phyloP scores from a whole-genome alignment of 2,113 vertebrate species.

The Apus apus region DNA sequence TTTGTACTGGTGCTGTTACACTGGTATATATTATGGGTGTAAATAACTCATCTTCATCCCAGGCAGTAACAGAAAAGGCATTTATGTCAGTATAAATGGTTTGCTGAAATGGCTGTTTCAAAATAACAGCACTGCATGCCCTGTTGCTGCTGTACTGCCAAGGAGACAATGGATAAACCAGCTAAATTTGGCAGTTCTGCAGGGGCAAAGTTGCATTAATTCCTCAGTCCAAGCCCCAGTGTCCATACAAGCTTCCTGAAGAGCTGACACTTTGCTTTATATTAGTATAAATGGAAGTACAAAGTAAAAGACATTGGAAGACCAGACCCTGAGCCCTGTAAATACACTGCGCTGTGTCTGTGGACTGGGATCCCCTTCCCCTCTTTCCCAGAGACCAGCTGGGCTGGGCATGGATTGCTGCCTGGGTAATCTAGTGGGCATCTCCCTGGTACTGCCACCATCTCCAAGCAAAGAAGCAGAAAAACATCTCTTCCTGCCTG shows the following conservation, averaged over 20 bases:
- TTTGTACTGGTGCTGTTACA: not conserved
- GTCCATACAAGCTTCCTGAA: not conserved
- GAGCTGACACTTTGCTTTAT: not conserved
- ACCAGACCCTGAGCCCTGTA: not conserved
- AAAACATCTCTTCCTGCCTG: not conserved
- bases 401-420: not conserved
- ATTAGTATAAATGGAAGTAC: not conserved
- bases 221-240: not conserved
- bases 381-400: not conserved
- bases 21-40: not conserved
- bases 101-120: not conserved
- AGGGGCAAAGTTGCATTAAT: not conserved
- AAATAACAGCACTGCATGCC: not conserved
- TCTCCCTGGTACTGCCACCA: not conserved
- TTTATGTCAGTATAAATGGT: not conserved
- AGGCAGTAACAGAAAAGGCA: not conserved
- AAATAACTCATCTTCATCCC: not conserved
- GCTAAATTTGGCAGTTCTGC: not conserved
- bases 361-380: not conserved
- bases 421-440: not conserved
- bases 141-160: not conserved
- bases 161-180: not conserved
- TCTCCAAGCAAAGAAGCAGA: not conserved
- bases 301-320: not conserved
- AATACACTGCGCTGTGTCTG: not conserved